Percentiles rank a stretch among this genome's conserved stretches.
phyloP scores from a whole-genome alignment of 2,113 vertebrate genomes.

The Mobula hypostoma region DNA sequence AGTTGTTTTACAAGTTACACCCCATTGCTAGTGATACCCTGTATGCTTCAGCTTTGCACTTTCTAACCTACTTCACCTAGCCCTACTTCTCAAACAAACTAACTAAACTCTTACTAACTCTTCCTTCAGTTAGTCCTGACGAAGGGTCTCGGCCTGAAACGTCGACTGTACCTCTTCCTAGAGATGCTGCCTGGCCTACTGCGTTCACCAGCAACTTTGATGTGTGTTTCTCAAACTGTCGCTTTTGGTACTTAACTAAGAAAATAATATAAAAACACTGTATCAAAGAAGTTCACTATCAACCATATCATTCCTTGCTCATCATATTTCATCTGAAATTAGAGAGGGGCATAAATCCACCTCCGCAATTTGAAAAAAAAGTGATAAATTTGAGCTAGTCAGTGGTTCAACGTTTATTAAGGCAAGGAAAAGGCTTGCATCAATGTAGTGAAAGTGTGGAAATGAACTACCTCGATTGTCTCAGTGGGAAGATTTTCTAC shows the following conservation, averaged over 20 bases:
- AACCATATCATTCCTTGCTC: background rate
- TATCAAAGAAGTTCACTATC: background rate
- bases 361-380: background rate
- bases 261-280: background rate
- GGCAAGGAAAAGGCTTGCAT: background rate
- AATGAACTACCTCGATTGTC: conserved; percentile 3
- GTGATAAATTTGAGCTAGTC: background rate
- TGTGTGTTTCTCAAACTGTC: too few relatives aligned
- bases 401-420: background rate
- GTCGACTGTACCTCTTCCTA: too few relatives aligned
- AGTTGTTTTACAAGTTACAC: background rate
- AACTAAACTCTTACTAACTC: too few relatives aligned
- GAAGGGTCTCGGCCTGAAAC: too few relatives aligned
- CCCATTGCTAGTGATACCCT: background rate
- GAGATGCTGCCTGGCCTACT: too few relatives aligned
- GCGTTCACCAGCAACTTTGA: too few relatives aligned
- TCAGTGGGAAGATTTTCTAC: conserved; percentile 43
- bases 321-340: background rate
- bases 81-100: too few relatives aligned
- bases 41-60: background rate
- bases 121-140: too few relatives aligned
- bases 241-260: background rate
- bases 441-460: background rate
- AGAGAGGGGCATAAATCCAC: background rate
- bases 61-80: background rate